These are phyloP conservation scores for Eurosta solidaginis DNA, from an alignment of 1,140 invertebrate genomes.

Conservation along the genomic window DNA sequence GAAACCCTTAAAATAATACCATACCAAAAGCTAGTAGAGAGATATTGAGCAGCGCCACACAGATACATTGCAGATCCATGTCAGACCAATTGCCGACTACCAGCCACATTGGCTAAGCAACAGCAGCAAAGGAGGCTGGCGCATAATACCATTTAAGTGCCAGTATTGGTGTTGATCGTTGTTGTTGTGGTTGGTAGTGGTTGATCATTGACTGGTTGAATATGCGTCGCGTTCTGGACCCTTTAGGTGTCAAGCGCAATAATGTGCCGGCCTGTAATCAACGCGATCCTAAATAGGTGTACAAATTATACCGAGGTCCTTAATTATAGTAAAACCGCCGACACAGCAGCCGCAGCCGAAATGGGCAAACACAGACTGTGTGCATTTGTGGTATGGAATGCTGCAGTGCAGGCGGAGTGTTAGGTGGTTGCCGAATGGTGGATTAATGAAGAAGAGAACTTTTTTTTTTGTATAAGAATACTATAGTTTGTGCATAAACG, in stretches of 20 bases:
- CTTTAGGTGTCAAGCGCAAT: conserved; percentile 61
- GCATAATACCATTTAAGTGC: not conserved
- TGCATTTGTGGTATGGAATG: not conserved
- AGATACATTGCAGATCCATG: conserved; percentile 25
- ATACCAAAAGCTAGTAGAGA: not conserved
- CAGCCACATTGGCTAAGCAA: not conserved
- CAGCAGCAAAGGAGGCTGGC: conserved; percentile 19
- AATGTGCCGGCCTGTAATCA: conserved; percentile 60
- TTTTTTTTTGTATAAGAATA: not conserved
- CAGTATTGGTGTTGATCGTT: not conserved
- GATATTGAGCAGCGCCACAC: not conserved
- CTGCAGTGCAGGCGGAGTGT: too few relatives aligned
- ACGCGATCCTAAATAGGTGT: conserved; percentile 60
- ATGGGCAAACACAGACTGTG: not conserved
- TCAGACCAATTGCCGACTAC: conserved; percentile 34
- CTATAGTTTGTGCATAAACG: not conserved
- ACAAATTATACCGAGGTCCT: conserved; percentile 60
- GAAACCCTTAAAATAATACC: conserved; percentile 13
- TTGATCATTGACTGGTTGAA: not conserved
- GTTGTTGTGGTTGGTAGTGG: not conserved
- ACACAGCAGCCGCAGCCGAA: conserved; percentile 27
- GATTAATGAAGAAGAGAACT: conserved; percentile 3
- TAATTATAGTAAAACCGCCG: conserved; percentile 60
- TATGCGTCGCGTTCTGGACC: conserved; percentile 40
- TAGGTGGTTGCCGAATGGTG: not conserved